Evolutionary conservation across 2,888 invertebrate species (phyloP), one percentile per base, ranked within the genome.

Genomic region (Lamproptera curius): DNA sequence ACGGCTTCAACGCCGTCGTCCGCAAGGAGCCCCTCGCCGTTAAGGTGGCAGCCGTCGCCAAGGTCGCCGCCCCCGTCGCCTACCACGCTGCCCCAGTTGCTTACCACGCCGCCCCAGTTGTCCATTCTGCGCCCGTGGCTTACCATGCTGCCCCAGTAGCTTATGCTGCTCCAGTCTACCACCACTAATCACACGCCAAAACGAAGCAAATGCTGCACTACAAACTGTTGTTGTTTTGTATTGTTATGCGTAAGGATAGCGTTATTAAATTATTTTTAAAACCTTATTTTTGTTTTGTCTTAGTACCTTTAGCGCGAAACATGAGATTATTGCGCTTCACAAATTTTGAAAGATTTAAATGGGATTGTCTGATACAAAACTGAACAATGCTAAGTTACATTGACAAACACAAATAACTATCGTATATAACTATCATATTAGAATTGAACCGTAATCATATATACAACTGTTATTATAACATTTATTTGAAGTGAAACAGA

Each of bases 1-100:
- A 89, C 71, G 70, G 90, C 17, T 90, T 90, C 77, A 89, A 89
- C 73, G 90, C 90, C 16, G 88, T 89, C 37, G 90, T 90, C 2
- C 85, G 75, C 68, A 83, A 74, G 55, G 86, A 88, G 44, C 68
- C 77, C 43, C 62, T 78, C 53, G 77, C 39, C 39, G 67, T 76
- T 51, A 75, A 76, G 54, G 65, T 66, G 20, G 35, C 55, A 8
- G 66, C 65, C 31, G 70, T 70, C 26, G 68, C 67, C 9, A 70
- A 69, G 40, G 56, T 73, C 49, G 66, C 71, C 16, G 66, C 73
- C 9, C 76, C 78, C n/a, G 57, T 65, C 2, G 63, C 64, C n/a
- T 63, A 63, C 55, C 43, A 52, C 28, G 56, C 62, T 17, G 20
- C 47, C 10, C 47, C 38, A 45, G 40, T 40, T 16, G n/a, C 40